Conservation (phyloP, 2,888 invertebrate species). For the Tortrix viridana region DNA sequence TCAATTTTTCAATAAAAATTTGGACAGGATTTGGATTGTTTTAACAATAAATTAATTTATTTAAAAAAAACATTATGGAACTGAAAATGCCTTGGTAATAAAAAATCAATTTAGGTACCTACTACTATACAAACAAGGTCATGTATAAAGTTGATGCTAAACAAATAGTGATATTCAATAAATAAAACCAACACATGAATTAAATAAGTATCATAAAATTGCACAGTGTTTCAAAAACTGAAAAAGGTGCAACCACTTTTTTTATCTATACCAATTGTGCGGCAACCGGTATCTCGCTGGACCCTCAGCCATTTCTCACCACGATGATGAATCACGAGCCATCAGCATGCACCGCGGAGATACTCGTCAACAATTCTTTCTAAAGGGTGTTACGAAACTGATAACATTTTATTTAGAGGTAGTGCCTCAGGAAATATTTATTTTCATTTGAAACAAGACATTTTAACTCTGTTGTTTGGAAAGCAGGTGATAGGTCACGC, state of each 20-base stretch:
- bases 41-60: too few relatives aligned
- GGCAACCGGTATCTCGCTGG: background rate
- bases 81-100: too few relatives aligned
- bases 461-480: background rate
- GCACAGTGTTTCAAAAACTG: background rate
- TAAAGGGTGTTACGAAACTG: slow-evolving; percentile 9
- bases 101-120: too few relatives aligned
- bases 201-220: too few relatives aligned
- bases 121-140: too few relatives aligned
- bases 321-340: slow-evolving; percentile 20
- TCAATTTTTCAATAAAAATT: too few relatives aligned
- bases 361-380: slow-evolving; percentile 2
- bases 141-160: too few relatives aligned
- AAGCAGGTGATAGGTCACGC: too few relatives aligned
- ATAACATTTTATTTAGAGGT: background rate
- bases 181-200: too few relatives aligned
- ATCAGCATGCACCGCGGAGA: slow-evolving; percentile 10
- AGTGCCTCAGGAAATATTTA: slow-evolving; percentile 5
- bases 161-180: too few relatives aligned
- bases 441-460: slow-evolving; percentile 2
- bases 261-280: slow-evolving; percentile 4
- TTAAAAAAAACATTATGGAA: too few relatives aligned
- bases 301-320: slow-evolving; percentile 10
- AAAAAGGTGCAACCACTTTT: background rate
- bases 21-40: too few relatives aligned